Evolutionary conservation across 2,797 vertebrate species (phyloP), one percentile per base, ranked within the genome.

Genomic region (Anguilla pacifica): DNA sequence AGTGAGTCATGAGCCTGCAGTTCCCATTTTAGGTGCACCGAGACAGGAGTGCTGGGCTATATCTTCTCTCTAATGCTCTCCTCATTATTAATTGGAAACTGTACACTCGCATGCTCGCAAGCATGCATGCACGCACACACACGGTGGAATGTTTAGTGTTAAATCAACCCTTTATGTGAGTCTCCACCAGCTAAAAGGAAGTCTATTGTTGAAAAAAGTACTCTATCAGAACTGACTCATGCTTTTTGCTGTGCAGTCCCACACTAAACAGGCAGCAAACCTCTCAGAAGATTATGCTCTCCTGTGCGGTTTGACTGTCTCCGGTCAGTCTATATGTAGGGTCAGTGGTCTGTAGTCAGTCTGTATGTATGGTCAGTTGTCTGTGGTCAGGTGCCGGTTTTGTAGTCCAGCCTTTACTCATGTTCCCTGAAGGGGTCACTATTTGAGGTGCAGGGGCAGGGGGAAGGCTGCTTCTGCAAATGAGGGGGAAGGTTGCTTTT

Each of bases 321-420:
- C 43, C 10, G 46, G 79, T 51, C 22, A 25, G 43, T 9, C 79
- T 51, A 46, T 82, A 49, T 51, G 79, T 57, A 57, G 3, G 55
- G 55, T 15, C 55, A 57, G 55, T 57, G 1, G 19, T 15, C 17
- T 81, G 77, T 49, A 22, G 77, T n/a, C 22, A 25, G 39, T 7
- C 77, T 81, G 77, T 81, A 81, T 49, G 77, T 49, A 25, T 10
- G 19, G 25, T 67, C 61, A 67, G 64, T 28, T 7, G 25, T 67
- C 22, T 67, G 64, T n/a, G 25, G 64, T 84, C 72, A 61, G 46
- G 25, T 25, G n/a, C 81, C 7, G 85, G 72, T 51, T 82, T 79
- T 81, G 87, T 83, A 43, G 55, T 77, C 67, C 87, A 61, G 70
- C n/a, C 55, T 46, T 0, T 35, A 51, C 46, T n/a, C 61, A n/a